These are phyloP conservation scores for Hyperoplus immaculatus DNA, from an alignment of 2,797 vertebrate genomes.

Conservation along the genomic window DNA sequence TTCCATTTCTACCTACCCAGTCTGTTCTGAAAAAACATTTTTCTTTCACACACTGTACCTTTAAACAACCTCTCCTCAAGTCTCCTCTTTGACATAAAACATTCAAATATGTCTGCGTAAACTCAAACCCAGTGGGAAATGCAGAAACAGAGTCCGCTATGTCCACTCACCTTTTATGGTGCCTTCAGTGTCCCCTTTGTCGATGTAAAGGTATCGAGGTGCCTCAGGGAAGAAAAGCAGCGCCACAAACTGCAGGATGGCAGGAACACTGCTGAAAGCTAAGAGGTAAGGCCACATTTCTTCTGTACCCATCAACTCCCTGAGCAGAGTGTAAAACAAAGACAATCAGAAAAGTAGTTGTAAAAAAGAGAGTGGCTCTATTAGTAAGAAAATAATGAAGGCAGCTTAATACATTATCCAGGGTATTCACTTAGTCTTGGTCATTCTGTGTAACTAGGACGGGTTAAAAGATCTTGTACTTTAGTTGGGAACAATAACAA, in stretches of 20 bases:
- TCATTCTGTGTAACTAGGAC: not conserved
- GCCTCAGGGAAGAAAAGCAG: constrained; percentile 87
- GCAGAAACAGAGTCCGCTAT: not conserved
- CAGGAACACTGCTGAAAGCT: constrained; percentile 77
- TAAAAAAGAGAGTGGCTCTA: not conserved
- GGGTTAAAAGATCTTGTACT: not conserved
- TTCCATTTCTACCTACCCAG: too few species aligned
- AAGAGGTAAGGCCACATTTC: constrained; percentile 85
- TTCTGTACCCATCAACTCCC: constrained; percentile 85
- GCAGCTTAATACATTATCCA: not conserved
- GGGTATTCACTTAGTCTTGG: not conserved
- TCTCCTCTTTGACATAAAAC: not conserved
- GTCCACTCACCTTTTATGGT: constrained; percentile 77
- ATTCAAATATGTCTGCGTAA: not conserved
- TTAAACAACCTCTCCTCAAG: too few species aligned
- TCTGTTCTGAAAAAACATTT: too few species aligned
- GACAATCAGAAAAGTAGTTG: not conserved
- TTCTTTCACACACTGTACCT: too few species aligned
- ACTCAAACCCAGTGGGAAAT: not conserved
- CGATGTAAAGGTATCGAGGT: constrained; percentile 86
- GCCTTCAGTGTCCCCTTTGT: constrained; percentile 83
- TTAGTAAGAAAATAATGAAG: not conserved
- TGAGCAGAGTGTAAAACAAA: constrained; percentile 45
- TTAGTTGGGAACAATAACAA: not conserved
- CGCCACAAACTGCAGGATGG: constrained; percentile 80